These are phyloP conservation scores for Drosophila persimilis DNA, from an alignment of 1,140 invertebrate genomes.

Conservation along the genomic window DNA sequence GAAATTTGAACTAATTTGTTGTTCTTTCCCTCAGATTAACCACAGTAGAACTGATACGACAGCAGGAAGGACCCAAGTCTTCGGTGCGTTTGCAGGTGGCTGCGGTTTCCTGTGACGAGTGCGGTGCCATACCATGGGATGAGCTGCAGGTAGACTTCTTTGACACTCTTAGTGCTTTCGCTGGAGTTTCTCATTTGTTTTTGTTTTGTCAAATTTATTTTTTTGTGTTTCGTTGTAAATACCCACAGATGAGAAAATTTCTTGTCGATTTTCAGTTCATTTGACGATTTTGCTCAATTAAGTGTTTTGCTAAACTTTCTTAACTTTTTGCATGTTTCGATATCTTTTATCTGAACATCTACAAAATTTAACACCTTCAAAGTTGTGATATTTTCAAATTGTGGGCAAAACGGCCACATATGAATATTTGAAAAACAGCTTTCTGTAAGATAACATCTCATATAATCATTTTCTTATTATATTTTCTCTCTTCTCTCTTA, in stretches of 20 bases:
- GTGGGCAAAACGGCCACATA: not conserved
- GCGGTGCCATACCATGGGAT: conserved; percentile 94
- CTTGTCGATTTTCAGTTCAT: conserved; percentile 22
- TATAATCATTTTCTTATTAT: conserved; percentile 78
- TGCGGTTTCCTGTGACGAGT: conserved; percentile 91
- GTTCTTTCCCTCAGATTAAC: conserved; percentile 85
- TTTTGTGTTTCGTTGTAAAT: conserved; percentile 57
- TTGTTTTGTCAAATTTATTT: conserved; percentile 29
- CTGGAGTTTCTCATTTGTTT: conserved; percentile 19
- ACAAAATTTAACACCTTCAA: conserved; percentile 19
- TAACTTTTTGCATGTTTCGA: conserved; percentile 71
- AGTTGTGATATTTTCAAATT: conserved; percentile 15
- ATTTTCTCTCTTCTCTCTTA: conserved; percentile 73
- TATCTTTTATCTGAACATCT: conserved; percentile 61
- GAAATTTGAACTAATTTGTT: not conserved
- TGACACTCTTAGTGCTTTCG: conserved; percentile 8
- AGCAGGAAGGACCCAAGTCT: conserved; percentile 90
- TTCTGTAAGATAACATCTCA: conserved; percentile 76
- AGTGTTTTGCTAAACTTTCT: conserved; percentile 54
- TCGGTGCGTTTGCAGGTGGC: conserved; percentile 90
- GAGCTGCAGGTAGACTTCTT: conserved; percentile 91
- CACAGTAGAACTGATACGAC: conserved; percentile 92
- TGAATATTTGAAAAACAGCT: conserved; percentile 31
- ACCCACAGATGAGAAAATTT: conserved; percentile 15
- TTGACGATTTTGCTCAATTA: conserved; percentile 40